A percentile compares a stretch with the other conserved stretches of the same genome.
phyloP scores from a whole-genome alignment of 2,888 invertebrate species.

The Caenorhabditis auriculariae region DNA sequence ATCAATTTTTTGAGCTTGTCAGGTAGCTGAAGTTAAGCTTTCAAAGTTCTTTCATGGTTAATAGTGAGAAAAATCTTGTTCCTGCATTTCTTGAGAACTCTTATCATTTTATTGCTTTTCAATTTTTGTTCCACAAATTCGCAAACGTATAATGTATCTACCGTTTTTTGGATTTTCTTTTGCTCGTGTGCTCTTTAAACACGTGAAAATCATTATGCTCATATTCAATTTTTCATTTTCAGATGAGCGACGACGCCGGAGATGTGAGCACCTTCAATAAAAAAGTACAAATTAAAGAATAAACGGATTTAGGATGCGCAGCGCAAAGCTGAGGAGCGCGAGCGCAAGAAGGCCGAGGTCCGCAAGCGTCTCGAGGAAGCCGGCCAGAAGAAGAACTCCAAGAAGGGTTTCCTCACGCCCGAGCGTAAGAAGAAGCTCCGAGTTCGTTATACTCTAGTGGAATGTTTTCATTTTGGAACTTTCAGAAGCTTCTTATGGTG shows the following conservation, averaged over 20 bases:
- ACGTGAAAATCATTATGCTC: too few species aligned
- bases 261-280: too few species aligned
- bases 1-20: too few species aligned
- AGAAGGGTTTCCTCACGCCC: conserved; percentile 99
- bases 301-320: conserved; percentile 20
- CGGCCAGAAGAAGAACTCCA: conserved; percentile 80
- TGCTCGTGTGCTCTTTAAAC: too few species aligned
- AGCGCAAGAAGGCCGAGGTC: conserved; percentile 91
- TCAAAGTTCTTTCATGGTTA: too few species aligned
- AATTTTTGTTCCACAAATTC: too few species aligned
- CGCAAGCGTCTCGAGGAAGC: conserved; percentile 97
- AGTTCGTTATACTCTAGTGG: conserved; percentile 70
- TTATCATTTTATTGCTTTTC: too few species aligned
- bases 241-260: conserved; percentile 40
- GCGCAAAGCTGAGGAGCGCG: conserved; percentile 89
- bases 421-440: conserved; percentile 99
- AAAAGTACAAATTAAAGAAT: neutral
- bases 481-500: conserved; percentile 94
- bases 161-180: too few species aligned
- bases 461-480: conserved; percentile 4
- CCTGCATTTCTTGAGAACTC: too few species aligned
- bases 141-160: too few species aligned
- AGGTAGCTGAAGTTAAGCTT: too few species aligned
- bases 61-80: too few species aligned
- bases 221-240: conserved; percentile 4